Conservation (phyloP, 2,888 invertebrate genomes). For the Drosophila hamatofila region DNA sequence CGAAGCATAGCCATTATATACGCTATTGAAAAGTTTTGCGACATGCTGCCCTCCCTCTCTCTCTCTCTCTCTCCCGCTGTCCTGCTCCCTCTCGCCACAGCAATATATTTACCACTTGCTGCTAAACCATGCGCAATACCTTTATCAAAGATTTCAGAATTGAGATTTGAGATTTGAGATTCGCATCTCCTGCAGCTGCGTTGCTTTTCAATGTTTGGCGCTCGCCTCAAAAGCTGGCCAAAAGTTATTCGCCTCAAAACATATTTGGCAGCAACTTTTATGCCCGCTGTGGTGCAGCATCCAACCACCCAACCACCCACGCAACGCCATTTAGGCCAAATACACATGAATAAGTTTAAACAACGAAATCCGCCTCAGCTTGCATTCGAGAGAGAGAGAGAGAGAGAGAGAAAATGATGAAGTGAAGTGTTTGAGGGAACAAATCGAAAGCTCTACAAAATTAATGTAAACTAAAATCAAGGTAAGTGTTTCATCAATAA, state of each 20-base stretch:
- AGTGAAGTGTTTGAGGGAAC: conserved; percentile 1
- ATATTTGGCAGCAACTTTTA: conserved; percentile 48
- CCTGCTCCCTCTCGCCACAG: too few species aligned
- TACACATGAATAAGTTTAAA: conserved; percentile 34
- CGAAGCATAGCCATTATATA: conserved; percentile 39
- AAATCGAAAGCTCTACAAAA: conserved; percentile 52
- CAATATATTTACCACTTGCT: conserved; percentile 22
- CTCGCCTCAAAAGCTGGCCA: conserved; percentile 40
- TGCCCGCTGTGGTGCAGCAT: conserved; percentile 1
- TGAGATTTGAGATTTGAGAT: conserved; percentile 25
- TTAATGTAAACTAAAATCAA: conserved; percentile 48
- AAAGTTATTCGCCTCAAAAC: conserved; percentile 56
- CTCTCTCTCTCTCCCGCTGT: too few species aligned
- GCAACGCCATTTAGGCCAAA: conserved; percentile 13
- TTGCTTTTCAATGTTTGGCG: conserved; percentile 45
- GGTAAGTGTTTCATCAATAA: conserved; percentile 25
- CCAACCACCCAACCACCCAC: conserved; percentile 1
- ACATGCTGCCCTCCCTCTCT: background rate
- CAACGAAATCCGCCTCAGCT: conserved; percentile 7
- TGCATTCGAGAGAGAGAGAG: background rate
- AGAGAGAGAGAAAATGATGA: too few species aligned
- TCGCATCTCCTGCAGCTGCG: conserved; percentile 45
- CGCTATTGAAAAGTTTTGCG: conserved; percentile 47
- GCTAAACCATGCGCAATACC: conserved; percentile 42
- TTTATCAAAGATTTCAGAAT: conserved; percentile 51